phyloP scores from a whole-genome alignment of 2,888 invertebrate species.

The Chydorus sphaericus region DNA sequence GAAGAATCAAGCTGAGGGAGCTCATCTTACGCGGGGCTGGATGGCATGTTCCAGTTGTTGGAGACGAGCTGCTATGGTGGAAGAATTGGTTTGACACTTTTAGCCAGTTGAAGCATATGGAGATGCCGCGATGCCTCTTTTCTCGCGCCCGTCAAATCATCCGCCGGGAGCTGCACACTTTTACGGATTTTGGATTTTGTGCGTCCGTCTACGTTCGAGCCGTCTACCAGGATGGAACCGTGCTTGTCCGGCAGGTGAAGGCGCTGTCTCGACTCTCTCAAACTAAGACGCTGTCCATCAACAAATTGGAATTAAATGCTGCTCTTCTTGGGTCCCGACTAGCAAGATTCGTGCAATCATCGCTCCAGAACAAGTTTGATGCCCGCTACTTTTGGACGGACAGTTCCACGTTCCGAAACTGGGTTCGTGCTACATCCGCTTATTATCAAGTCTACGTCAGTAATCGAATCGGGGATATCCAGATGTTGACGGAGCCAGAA shows the following conservation, averaged over 20 bases:
- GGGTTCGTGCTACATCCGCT: neutral
- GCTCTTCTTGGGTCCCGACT: neutral
- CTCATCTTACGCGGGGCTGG: neutral
- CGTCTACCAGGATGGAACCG: neutral
- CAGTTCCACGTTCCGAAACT: neutral
- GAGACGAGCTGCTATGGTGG: constrained; percentile 7
- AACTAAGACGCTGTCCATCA: neutral
- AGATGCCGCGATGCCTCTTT: constrained; percentile 1
- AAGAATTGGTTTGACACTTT: neutral
- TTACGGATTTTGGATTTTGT: no score
- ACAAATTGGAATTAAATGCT: neutral
- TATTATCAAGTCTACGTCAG: neutral
- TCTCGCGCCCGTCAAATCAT: neutral
- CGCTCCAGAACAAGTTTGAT: neutral
- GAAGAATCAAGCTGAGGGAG: neutral
- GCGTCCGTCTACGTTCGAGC: neutral
- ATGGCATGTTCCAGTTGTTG: neutral
- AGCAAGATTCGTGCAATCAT: neutral
- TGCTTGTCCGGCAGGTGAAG: neutral
- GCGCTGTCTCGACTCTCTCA: neutral
- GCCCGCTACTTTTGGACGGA: constrained; percentile 6
- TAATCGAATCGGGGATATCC: constrained; percentile 8
- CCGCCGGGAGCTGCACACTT: neutral
- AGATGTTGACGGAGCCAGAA: neutral
- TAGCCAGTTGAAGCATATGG: neutral